Evolutionary conservation across 1,140 invertebrate genomes (phyloP), one percentile per base, ranked within the genome.

Genomic region (Halyomorpha halys): DNA sequence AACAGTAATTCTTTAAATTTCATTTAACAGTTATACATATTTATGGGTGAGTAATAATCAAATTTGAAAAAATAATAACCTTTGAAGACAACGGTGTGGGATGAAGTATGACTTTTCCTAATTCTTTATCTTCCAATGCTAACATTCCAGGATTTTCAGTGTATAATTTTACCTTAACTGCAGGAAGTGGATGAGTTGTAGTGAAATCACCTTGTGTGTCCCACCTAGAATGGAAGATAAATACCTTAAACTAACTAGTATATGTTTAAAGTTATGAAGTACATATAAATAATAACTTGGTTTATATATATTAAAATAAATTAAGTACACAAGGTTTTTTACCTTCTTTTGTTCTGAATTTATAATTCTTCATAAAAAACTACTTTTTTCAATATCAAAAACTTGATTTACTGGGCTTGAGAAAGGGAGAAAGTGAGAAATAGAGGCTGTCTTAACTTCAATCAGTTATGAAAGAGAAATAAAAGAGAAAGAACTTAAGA

Each of bases 151-250:
- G 92, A 75, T 95, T 98, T 80, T 99, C 97, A 1, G 95, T 97
- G 72, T 93, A 97, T n/a, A 97, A 75, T 72, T 91, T 90, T 0
- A 99, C 88, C 82, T 99, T 99, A 0, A 99, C 94, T 44, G 90
- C 83, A 51, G 97, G 97, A 59, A 99, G 79, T 14, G 95, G 91
- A 75, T 99, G 93, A 66, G 91, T 94, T 11, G 97, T 99, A 62
- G 91, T 91, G 75, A 99, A 99, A 76, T 99, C 97, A 56, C 94
- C 97, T 81, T 98, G 92, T 13, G 91, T 95, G 69, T 94, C 92
- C 92, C 92, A 96, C 87, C 89, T 91, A 68, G 9, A 59, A 54
- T 21, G 5, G n/a, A 14, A 61, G 54, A 44, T 62, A 62, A 18
- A 21, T 23, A 21, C 56, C 3, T 53, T 53, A 53, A 53, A 53